phyloP scores from a whole-genome alignment of 2,797 vertebrate species.

The Rhinella marina region DNA sequence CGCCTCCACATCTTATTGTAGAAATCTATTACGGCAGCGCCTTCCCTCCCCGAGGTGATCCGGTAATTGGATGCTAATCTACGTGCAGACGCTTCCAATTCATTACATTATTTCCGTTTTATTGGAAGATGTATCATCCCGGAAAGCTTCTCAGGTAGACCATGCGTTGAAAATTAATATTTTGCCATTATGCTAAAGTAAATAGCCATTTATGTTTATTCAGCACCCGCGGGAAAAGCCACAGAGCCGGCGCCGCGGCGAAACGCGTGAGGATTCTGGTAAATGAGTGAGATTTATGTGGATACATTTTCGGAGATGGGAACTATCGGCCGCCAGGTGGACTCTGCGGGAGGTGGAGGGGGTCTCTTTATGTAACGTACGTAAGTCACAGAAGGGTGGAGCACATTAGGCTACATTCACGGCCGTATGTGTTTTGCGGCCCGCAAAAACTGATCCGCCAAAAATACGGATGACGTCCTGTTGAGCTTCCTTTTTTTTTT shows the following conservation, averaged over 20 bases:
- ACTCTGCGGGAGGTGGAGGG: not conserved
- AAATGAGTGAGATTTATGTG: not conserved
- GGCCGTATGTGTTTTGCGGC: no score
- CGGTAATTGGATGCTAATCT: slow-evolving; percentile 20
- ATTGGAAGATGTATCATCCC: slow-evolving; percentile 34
- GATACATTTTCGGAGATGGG: not conserved
- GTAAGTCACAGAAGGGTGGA: no score
- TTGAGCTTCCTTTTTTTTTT: no score
- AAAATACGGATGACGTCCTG: no score
- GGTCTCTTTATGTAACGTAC: no score
- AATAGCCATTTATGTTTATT: slow-evolving; percentile 25
- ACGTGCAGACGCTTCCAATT: slow-evolving; percentile 1
- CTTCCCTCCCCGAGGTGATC: not conserved
- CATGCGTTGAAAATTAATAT: slow-evolving; percentile 20
- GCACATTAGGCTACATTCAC: no score
- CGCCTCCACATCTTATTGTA: not conserved
- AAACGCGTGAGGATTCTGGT: not conserved
- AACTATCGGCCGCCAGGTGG: not conserved
- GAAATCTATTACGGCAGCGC: not conserved
- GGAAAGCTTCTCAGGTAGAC: slow-evolving; percentile 44
- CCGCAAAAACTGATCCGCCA: no score
- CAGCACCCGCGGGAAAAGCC: slow-evolving; percentile 1
- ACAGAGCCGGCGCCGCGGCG: not conserved
- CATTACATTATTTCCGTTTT: slow-evolving; percentile 20
- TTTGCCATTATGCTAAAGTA: slow-evolving; percentile 39